These are phyloP conservation scores for Empidonax traillii DNA, from an alignment of 2,113 vertebrate species.

Conservation along the genomic window DNA sequence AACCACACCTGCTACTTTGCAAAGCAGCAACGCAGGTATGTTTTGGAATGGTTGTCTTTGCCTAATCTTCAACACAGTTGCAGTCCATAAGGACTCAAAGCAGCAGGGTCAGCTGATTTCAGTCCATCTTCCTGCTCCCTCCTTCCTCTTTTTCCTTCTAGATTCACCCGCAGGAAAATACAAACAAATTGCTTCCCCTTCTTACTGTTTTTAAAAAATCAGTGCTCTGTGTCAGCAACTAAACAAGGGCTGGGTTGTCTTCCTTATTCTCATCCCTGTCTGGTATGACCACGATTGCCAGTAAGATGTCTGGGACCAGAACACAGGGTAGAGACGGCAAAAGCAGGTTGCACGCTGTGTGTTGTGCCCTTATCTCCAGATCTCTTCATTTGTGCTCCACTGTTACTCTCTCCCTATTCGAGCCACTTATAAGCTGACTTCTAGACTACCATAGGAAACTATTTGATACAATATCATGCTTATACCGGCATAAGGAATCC, in stretches of 20 bases:
- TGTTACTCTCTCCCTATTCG: not conserved
- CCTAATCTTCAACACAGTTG: not conserved
- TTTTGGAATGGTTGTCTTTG: not conserved
- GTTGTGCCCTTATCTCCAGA: not conserved
- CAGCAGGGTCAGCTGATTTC: not conserved
- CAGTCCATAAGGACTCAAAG: not conserved
- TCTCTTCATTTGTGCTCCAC: not conserved
- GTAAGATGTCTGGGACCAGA: not conserved
- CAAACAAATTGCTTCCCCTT: not conserved
- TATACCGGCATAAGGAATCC: not conserved
- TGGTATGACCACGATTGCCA: not conserved
- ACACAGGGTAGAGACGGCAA: not conserved
- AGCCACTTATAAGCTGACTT: not conserved
- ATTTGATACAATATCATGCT: fast-evolving
- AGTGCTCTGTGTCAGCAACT: not conserved
- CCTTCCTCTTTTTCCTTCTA: not conserved
- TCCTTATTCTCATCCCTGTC: not conserved
- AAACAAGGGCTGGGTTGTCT: not conserved
- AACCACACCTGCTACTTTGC: not conserved
- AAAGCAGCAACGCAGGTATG: not conserved
- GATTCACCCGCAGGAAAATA: not conserved
- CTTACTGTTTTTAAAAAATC: not conserved
- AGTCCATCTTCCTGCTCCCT: not conserved
- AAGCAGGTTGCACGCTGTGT: not conserved
- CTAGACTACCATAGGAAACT: not conserved